These are phyloP conservation scores for Lampropteryx suffumata DNA, from an alignment of 2,888 invertebrate genomes.

Conservation along the genomic window DNA sequence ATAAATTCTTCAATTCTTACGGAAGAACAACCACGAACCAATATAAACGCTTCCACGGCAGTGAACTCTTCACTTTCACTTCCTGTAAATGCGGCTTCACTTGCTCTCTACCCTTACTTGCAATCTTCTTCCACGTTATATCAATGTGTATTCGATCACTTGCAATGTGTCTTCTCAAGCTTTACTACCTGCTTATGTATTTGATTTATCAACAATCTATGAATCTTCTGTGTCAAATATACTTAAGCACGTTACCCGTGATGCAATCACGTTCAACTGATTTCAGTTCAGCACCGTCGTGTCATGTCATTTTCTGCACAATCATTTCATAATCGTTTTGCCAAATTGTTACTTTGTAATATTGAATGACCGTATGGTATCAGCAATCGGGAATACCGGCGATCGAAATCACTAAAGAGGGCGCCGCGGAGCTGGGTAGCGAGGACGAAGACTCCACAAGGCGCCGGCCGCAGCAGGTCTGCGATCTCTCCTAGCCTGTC, in stretches of 20 bases:
- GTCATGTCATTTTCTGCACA: conserved; percentile 56
- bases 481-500: conserved; percentile 77
- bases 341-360: conserved; percentile 60
- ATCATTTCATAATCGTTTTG: conserved; percentile 57
- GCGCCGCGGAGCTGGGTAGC: conserved; percentile 86
- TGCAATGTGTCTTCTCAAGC: conserved; percentile 30
- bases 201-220: conserved; percentile 36
- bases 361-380: conserved; percentile 77
- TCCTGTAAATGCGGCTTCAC: conserved; percentile 60
- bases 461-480: conserved; percentile 80
- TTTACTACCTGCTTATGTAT: conserved; percentile 33
- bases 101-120: conserved; percentile 48
- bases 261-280: conserved; percentile 26
- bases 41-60: conserved; percentile 59
- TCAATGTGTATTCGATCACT: conserved; percentile 40
- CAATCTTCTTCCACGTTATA: conserved; percentile 41
- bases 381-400: conserved; percentile 83
- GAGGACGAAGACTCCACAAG: conserved; percentile 84
- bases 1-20: conserved; percentile 23
- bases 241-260: conserved; percentile 28
- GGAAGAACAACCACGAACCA: conserved; percentile 28
- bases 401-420: conserved; percentile 92
- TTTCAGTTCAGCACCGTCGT: conserved; percentile 35
- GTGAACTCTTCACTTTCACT: conserved; percentile 60
- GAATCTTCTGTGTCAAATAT: conserved; percentile 23